These are phyloP conservation scores for Plumapathes pennacea DNA, from an alignment of 92 coral and sea anemone genomes.

Conservation along the genomic window DNA sequence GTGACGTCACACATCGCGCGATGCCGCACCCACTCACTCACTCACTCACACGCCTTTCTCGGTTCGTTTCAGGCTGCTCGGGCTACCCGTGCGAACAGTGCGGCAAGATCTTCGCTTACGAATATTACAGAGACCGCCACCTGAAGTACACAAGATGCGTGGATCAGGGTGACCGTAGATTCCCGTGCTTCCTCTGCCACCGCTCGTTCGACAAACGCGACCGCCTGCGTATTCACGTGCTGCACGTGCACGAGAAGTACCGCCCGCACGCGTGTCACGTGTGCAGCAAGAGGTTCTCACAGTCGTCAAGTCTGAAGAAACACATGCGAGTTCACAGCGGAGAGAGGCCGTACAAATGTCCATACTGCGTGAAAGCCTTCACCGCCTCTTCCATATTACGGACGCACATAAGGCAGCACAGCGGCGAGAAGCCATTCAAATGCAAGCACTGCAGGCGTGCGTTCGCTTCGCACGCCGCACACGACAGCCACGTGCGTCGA, in stretches of 20 bases:
- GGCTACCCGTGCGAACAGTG: constrained; percentile 69
- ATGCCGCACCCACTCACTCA: no score
- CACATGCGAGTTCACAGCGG: constrained; percentile 81
- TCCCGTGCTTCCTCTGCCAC: constrained; percentile 69
- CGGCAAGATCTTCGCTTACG: constrained; percentile 76
- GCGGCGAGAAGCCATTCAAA: constrained; percentile 88
- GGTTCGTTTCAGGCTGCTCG: constrained; percentile 46
- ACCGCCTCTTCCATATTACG: constrained; percentile 85
- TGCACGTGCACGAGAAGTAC: constrained; percentile 79
- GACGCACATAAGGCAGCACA: constrained; percentile 80
- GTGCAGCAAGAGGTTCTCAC: constrained; percentile 71
- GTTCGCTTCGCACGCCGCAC: constrained; percentile 87
- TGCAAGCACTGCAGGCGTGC: constrained; percentile 82
- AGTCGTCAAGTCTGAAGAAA: constrained; percentile 82
- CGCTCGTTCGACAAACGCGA: constrained; percentile 86
- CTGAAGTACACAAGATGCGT: constrained; percentile 74
- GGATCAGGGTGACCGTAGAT: constrained; percentile 73
- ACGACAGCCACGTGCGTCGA: constrained; percentile 90
- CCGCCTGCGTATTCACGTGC: constrained; percentile 73
- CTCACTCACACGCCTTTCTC: no score
- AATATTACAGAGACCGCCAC: constrained; percentile 71
- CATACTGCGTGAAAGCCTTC: constrained; percentile 67
- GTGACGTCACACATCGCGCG: no score
- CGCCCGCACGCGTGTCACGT: constrained; percentile 72
- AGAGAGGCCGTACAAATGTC: constrained; percentile 75